phyloP scores from a whole-genome alignment of 2,888 invertebrate genomes.

The Coelinius sp. region DNA sequence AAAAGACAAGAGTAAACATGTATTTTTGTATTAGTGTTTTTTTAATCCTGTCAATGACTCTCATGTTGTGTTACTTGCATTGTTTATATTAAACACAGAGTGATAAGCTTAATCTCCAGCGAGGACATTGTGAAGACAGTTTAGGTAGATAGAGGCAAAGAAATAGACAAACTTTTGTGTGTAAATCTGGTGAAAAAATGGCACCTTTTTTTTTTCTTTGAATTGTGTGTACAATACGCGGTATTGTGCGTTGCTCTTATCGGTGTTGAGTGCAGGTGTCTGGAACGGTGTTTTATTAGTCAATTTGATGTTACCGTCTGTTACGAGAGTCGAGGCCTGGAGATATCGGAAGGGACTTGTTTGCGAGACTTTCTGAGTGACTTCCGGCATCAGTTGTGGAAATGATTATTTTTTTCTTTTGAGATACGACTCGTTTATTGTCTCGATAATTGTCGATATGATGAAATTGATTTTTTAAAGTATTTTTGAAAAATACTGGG shows the following conservation, averaged over 20 bases:
- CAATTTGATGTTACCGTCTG: neutral
- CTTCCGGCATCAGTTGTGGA: no score
- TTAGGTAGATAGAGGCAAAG: neutral
- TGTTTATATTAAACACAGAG: neutral
- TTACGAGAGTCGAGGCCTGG: slow-evolving; percentile 28
- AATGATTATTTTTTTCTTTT: no score
- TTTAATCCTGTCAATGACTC: slow-evolving; percentile 9
- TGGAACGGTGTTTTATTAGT: neutral
- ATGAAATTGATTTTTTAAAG: no score
- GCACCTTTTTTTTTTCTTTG: neutral
- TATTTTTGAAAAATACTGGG: no score
- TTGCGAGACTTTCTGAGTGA: neutral
- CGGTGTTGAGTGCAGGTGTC: slow-evolving; percentile 32
- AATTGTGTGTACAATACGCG: slow-evolving; percentile 25
- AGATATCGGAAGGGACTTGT: no score
- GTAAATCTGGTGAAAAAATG: neutral
- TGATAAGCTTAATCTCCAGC: neutral
- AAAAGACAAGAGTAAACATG: neutral
- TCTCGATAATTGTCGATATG: no score
- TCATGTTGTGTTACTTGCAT: neutral
- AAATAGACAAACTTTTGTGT: neutral
- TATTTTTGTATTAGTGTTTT: neutral
- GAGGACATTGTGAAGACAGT: neutral
- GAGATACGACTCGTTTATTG: no score
- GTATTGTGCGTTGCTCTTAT: slow-evolving; percentile 23